Base-by-base conservation (phyloP, 2,113 vertebrate genomes). In the Corythaixoides concolor region DNA sequence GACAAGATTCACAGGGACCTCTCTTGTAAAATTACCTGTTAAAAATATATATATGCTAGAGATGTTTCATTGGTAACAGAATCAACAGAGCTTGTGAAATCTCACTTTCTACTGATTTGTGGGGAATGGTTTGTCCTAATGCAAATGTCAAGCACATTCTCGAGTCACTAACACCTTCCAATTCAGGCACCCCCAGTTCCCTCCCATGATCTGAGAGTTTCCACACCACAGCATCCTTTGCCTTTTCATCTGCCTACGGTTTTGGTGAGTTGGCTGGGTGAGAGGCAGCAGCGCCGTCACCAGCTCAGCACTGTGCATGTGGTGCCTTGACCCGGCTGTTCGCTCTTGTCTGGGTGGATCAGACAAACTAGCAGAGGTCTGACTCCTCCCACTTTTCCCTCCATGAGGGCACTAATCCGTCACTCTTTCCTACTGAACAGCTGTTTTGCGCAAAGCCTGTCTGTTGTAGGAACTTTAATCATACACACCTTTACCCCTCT, bases 221-320 rank as follows among this genome's bases (percentile, higher is more conserved):
- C 53, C 32, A 23, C 2, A 15, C 60, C 26, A 11, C 16, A 60
- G 8, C n/a, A 30, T 56, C 58, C 58, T 82, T 75, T 59, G 37
- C 30, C 15, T 81, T 83, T 80, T 41, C n/a, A 9, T 37, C 30
- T 39, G 1, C 19, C 2, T 30, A 1, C 0, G 3, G 10, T 49
- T 85, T 63, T 62, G 41, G 8, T 75, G 49, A 11, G 33, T 33
- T 53, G 27, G 9, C 30, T 35, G 73, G 64, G 27, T 8, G 8
- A 0, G 5, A 43, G 55, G n/a, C 47, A 79, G 41, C 20, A 37
- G 53, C 43, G 22, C 20, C 19, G 35, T 85, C 23, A 16, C 30
- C 8, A 23, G 24, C 43, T 80, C 53, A 17, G 37, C 55, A 22
- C 8, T 8, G 21, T 4, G 4, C 0, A 0, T 15, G 15, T 72